Base-by-base conservation (phyloP, 2,113 vertebrate genomes). In the Microcebus griseorufus region DNA sequence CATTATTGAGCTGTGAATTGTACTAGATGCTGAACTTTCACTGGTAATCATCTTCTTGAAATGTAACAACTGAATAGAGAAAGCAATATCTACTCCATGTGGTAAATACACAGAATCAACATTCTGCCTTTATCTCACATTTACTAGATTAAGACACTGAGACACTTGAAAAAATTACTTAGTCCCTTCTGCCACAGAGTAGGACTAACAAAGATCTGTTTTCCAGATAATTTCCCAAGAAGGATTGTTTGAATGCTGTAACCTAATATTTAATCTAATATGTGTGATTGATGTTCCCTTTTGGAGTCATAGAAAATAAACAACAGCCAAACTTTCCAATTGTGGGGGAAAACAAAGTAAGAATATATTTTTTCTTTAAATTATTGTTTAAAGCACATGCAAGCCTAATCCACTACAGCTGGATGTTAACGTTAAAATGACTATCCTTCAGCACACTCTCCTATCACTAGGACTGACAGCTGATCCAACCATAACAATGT, bases 261-360 rank as follows among this genome's bases (percentile, higher is more conserved):
- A 87, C 34, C 48, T 92, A 93, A 65, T 62, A 87, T 73, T 94
- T 94, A 86, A 62, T 73, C 80, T 91, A 85, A 79, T 34, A 34
- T 85, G 65, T 75, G 23, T 75, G 23, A 60, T 16, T 48, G 23
- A 85, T 86, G 18, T 51, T 93, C 73, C 48, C 69, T 90, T 82
- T 95, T 93, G n/a, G 67, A 94, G 42, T 81, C 65, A 86, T 62
- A 58, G 88, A 88, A 95, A 88, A n/a, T 37, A 94, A 97, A 94
- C 88, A 45, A 42, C 22, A 93, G n/a, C 48, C 69, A 79, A 93
- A 72, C 62, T 88, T 88, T 88, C 80, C 73, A 93, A 51, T 8
- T 58, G 18, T 64, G 27, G 51, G 51, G 93, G 64, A 60, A 94
- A 93, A 93, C n/a, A 18, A 39, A 73, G 53, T 79, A 93, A 91